These are phyloP conservation scores for Heliconius eleuchia DNA, from an alignment of 1,140 invertebrate species.

Conservation along the genomic window DNA sequence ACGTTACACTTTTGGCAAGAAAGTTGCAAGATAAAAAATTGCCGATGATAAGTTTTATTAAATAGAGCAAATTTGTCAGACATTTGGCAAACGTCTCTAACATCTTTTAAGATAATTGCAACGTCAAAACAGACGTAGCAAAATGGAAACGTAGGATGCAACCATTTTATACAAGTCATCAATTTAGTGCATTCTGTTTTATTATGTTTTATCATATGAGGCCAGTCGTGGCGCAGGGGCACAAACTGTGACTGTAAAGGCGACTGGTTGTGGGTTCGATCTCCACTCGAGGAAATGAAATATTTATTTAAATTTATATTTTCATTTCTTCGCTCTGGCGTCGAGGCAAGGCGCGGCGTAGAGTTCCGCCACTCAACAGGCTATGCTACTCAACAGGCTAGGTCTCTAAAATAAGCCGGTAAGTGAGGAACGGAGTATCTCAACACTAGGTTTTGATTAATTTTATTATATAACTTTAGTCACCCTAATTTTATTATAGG, in stretches of 20 bases:
- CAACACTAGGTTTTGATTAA: no score
- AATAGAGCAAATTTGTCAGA: conserved; percentile 32
- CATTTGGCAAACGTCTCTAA: conserved; percentile 22
- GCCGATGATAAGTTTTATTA: conserved; percentile 30
- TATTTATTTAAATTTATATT: neutral
- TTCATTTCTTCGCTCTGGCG: no score
- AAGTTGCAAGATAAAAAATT: conserved; percentile 26
- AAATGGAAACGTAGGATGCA: conserved; percentile 28
- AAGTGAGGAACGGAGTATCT: no score
- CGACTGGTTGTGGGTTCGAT: no score
- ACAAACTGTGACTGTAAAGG: no score
- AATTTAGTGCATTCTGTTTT: conserved; percentile 14
- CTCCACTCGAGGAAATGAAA: neutral
- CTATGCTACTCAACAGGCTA: no score
- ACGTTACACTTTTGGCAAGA: conserved; percentile 15
- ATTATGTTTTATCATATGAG: neutral
- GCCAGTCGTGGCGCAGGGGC: no score
- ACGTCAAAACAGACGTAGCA: conserved; percentile 21
- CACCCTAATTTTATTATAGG: no score
- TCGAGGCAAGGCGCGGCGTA: no score
- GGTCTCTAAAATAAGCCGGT: no score
- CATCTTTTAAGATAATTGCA: conserved; percentile 32
- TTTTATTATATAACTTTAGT: no score
- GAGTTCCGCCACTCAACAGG: no score
- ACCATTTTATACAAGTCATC: conserved; percentile 22